Percentiles rank a stretch among this genome's conserved stretches.
Evolutionary conservation across 2,888 invertebrate species (phyloP).

Genomic region (Luperina nickerlii): DNA sequence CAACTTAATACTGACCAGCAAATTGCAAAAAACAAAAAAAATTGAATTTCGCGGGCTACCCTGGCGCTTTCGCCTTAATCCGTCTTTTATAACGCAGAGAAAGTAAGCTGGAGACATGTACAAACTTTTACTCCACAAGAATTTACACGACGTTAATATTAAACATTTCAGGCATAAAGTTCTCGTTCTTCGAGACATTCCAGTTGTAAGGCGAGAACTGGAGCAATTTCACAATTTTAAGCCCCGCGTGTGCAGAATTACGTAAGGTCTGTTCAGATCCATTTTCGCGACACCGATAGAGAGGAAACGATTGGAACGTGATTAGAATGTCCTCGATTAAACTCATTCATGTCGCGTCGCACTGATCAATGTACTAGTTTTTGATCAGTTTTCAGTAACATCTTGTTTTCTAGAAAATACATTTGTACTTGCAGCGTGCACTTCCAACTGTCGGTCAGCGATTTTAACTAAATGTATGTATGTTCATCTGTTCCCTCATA

Average conservation of each 20-base stretch:
- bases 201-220: slow-evolving; percentile 35
- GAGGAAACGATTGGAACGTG: slow-evolving; percentile 48
- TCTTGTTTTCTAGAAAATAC: neutral
- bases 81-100: slow-evolving; percentile 1
- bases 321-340: slow-evolving; percentile 35
- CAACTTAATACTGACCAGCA: too few relatives aligned
- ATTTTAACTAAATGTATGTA: neutral
- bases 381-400: slow-evolving; percentile 9
- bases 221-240: slow-evolving; percentile 44
- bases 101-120: slow-evolving; percentile 24
- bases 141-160: slow-evolving; percentile 43
- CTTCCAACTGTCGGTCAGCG: neutral
- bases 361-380: neutral
- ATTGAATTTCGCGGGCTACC: too few relatives aligned
- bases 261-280: slow-evolving; percentile 27
- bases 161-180: slow-evolving; percentile 41
- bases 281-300: slow-evolving; percentile 45
- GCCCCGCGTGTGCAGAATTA: slow-evolving; percentile 39
- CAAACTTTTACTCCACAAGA: slow-evolving; percentile 23
- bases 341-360: slow-evolving; percentile 23
- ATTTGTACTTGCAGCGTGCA: neutral
- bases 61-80: too few relatives aligned
- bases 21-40: too few relatives aligned
- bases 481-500: too few relatives aligned
- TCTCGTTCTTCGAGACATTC: slow-evolving; percentile 27